A percentile compares a stretch with the other conserved stretches of the same genome.
These are phyloP conservation scores for Drosophila neocordata DNA, from an alignment of 1,140 invertebrate genomes.

Conservation along the genomic window DNA sequence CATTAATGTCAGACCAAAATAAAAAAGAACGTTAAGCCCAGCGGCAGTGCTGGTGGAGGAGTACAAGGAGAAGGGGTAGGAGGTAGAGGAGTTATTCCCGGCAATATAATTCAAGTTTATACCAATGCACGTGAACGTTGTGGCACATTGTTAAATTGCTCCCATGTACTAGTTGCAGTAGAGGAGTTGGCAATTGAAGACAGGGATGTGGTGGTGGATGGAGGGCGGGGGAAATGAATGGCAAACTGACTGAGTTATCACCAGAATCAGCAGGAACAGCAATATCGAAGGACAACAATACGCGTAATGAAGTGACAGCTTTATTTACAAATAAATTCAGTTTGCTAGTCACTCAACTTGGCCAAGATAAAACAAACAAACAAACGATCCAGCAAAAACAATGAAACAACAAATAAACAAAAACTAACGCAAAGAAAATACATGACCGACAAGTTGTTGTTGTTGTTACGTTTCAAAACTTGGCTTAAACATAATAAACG, in stretches of 20 bases:
- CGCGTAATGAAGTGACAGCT: conserved; percentile 79
- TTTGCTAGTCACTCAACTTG: conserved; percentile 66
- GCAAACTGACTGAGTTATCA: conserved; percentile 59
- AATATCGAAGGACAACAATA: conserved; percentile 50
- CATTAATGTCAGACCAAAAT: conserved; percentile 65
- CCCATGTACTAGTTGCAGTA: conserved; percentile 16
- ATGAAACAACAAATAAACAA: conserved; percentile 26
- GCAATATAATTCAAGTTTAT: conserved; percentile 72
- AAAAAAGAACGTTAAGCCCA: conserved; percentile 16
- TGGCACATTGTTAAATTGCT: conserved; percentile 66
- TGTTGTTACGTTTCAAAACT: conserved; percentile 22
- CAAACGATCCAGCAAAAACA: conserved; percentile 28
- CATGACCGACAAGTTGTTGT: conserved; percentile 16
- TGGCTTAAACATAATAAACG: conserved; percentile 41
- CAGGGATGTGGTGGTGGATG: background rate
- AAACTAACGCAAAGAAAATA: conserved; percentile 36
- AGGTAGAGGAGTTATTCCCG: conserved; percentile 22
- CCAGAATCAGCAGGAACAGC: conserved; percentile 17
- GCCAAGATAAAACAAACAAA: conserved; percentile 30
- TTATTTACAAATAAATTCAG: conserved; percentile 81
- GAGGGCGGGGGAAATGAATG: too few species aligned
- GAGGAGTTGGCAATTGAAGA: background rate
- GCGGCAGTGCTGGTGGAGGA: too few species aligned
- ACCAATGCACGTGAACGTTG: conserved; percentile 55
- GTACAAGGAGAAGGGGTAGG: background rate